Evolutionary conservation across 2,113 vertebrate genomes (phyloP).

Genomic region (Chunga burmeisteri): DNA sequence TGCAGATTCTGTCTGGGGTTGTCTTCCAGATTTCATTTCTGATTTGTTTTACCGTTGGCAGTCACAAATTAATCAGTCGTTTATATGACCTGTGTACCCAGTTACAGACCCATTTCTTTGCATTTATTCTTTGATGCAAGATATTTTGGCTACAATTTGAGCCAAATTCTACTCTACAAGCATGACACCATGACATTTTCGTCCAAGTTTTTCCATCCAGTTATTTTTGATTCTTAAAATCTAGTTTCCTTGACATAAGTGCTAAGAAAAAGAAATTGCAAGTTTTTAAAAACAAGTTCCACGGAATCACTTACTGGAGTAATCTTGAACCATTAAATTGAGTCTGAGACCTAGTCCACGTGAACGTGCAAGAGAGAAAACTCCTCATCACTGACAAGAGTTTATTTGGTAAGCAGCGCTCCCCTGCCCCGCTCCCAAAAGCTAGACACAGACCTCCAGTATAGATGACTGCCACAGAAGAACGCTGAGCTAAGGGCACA

Average conservation of each 20-base stretch:
- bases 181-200: accelerated
- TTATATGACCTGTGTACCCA: accelerated
- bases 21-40: neutral
- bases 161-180: neutral
- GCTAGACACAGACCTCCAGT: neutral
- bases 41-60: neutral
- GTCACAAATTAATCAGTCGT: neutral
- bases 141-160: neutral
- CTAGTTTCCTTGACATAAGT: neutral
- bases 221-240: neutral
- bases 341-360: neutral
- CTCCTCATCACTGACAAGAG: too few relatives aligned
- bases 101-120: neutral
- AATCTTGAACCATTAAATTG: neutral
- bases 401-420: neutral
- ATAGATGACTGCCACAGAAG: neutral
- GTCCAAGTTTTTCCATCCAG: neutral
- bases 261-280: neutral
- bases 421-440: accelerated
- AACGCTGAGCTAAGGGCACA: neutral
- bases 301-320: neutral
- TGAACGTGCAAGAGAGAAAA: neutral
- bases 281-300: neutral
- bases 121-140: neutral
- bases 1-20: neutral